These are phyloP conservation scores for Panagrolaimus sp. DNA, from an alignment of 1,140 invertebrate genomes.

Conservation along the genomic window DNA sequence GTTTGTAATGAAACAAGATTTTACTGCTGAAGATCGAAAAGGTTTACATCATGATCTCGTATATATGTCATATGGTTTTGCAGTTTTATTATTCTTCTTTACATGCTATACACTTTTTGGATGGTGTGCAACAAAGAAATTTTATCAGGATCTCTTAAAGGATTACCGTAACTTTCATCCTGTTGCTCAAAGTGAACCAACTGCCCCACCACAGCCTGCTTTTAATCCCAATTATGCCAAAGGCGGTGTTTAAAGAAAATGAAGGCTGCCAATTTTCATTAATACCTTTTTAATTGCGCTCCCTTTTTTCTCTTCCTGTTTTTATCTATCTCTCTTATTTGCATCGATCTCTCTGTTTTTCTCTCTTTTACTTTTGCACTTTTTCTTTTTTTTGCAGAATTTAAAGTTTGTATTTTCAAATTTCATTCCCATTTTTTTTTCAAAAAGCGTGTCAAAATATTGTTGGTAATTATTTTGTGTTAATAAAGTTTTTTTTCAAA, in stretches of 20 bases:
- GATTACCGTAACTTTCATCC: conserved; percentile 14
- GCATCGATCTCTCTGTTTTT: background rate
- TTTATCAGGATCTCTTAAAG: conserved; percentile 30
- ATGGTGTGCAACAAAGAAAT: conserved; percentile 39
- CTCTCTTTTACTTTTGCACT: background rate
- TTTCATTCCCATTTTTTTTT: background rate
- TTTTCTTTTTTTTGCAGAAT: background rate
- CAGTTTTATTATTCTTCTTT: conserved; percentile 38
- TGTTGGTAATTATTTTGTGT: conserved; percentile 17
- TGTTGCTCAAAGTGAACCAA: conserved; percentile 3
- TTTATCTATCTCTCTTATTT: background rate
- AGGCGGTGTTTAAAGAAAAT: conserved; percentile 23
- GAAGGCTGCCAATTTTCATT: conserved; percentile 19
- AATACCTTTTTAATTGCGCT: conserved; percentile 28
- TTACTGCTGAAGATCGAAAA: conserved; percentile 4
- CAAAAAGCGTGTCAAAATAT: background rate
- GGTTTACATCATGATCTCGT: conserved; percentile 21
- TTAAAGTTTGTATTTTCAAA: background rate
- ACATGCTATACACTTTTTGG: conserved; percentile 37
- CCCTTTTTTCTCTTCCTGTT: conserved; percentile 35
- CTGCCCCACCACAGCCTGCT: conserved; percentile 6
- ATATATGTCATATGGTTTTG: conserved; percentile 24
- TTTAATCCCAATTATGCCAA: conserved; percentile 16
- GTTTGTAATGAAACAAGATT: conserved; percentile 28
- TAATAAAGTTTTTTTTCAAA: conserved; percentile 27